Conservation (phyloP, 2,113 vertebrate species). For the Microcebus tavaratra region DNA sequence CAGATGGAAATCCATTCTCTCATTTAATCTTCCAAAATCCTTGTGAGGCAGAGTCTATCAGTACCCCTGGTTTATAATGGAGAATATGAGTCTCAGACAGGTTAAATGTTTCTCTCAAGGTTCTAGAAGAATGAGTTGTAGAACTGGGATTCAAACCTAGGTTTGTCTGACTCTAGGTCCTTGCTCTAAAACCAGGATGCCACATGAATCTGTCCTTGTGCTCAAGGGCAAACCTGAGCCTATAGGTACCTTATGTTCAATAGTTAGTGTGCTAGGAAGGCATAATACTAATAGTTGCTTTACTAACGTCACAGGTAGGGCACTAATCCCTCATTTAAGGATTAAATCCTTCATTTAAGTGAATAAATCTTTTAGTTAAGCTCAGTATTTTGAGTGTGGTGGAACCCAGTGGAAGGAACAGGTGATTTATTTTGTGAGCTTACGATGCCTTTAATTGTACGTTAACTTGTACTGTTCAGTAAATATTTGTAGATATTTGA, state of each 20-base stretch:
- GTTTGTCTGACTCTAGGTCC: neutral
- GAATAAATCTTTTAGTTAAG: neutral
- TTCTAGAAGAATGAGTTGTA: neutral
- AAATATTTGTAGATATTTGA: conserved; percentile 21
- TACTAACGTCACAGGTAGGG: neutral
- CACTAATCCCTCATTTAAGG: neutral
- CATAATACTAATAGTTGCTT: neutral
- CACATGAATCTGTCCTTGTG: neutral
- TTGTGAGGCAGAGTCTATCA: neutral
- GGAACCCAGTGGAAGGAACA: neutral
- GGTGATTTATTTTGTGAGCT: neutral
- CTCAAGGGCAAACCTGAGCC: neutral
- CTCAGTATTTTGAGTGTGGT: neutral
- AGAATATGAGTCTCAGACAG: neutral
- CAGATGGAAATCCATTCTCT: too few relatives aligned
- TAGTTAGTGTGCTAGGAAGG: neutral
- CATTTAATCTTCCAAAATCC: neutral
- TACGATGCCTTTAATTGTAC: neutral
- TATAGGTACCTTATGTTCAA: neutral
- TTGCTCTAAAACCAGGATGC: neutral
- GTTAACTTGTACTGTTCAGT: neutral
- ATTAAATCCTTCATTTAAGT: neutral
- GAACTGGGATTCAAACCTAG: neutral
- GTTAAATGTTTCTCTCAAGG: neutral
- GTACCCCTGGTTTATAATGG: neutral